Evolutionary conservation across 2,797 vertebrate genomes (phyloP), one percentile per base, ranked within the genome.

Genomic region (Molossus molossus): DNA sequence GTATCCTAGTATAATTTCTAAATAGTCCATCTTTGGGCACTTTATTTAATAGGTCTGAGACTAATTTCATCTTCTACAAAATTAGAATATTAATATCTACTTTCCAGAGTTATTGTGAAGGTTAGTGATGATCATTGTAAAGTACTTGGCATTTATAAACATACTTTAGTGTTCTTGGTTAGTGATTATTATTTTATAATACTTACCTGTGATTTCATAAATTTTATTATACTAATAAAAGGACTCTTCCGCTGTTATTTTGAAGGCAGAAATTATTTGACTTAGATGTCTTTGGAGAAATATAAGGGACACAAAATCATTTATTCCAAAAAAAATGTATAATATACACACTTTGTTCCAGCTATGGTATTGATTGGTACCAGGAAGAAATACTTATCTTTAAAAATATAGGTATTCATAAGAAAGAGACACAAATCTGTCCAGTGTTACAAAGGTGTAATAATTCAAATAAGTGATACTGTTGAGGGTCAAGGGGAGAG

Each of bases 11-110:
- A 89, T 73, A 67, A 87, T 80, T 10, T 93, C 21, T 81, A 85
- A 72, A 75, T 53, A 67, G 9, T 67, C 90, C 4, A 60, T 79
- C 11, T 91, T 82, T 62, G 53, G 23, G 6, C 21, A 60, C 3
- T 75, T 67, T 62, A 70, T 60, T 79, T 95, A 84, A 79, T 79
- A 67, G n/a, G 37, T n/a, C 10, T 89, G 12, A 87, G 25, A 75
- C 33, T 10, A 80, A 53, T 92, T 93, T 96, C 7, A 65, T 91
- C 29, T 27, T 76, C 13, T 76, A 9, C 7, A 84, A 91, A 87
- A 65, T 53, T 33, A 76, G 62, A 25, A 40, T 87, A 72, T 60
- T 50, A 37, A 73, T 75, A 1, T 0, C 12, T 23, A 55, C 27
- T 69, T 94, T 14, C 58, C 62, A 76, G 23, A 64, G 21, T 84